phyloP scores from a whole-genome alignment of 1,140 invertebrate genomes.

The Drosophila yakuba region DNA sequence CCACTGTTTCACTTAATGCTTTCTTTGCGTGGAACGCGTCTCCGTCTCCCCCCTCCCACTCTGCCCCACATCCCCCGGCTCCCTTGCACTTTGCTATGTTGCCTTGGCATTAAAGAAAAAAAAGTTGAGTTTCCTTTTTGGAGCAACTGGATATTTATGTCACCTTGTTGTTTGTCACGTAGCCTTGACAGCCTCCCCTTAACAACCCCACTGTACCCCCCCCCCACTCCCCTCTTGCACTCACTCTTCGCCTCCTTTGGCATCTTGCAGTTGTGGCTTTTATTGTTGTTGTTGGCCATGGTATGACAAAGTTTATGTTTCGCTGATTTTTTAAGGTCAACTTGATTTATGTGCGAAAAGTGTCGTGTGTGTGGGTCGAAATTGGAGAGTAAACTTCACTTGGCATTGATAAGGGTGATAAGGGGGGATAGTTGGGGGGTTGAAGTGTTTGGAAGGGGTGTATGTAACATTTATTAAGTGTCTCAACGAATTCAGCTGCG shows the following conservation, averaged over 20 bases:
- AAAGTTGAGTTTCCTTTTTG: constrained; percentile 71
- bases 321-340: constrained; percentile 67
- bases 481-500: constrained; percentile 19
- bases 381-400: constrained; percentile 42
- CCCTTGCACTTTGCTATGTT: constrained; percentile 28
- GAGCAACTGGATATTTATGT: constrained; percentile 78
- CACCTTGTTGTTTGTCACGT: constrained; percentile 71
- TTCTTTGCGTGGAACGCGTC: constrained; percentile 42
- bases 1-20: constrained; percentile 28
- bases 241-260: constrained; percentile 24
- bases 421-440: neutral
- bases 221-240: neutral
- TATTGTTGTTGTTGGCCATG: constrained; percentile 36
- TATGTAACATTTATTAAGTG: constrained; percentile 33
- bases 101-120: constrained; percentile 44
- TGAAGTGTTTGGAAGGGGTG: neutral
- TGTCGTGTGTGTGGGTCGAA: constrained; percentile 32
- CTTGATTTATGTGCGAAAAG: constrained; percentile 76
- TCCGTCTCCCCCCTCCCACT: constrained; percentile 21
- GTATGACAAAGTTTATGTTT: constrained; percentile 61
- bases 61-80: neutral
- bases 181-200: constrained; percentile 48
- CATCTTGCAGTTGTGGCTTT: constrained; percentile 3
- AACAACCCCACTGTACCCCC: neutral
- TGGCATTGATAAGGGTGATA: constrained; percentile 50